Base-by-base conservation (phyloP, 2,797 vertebrate genomes). In the Hydrocynus forskahlii region DNA sequence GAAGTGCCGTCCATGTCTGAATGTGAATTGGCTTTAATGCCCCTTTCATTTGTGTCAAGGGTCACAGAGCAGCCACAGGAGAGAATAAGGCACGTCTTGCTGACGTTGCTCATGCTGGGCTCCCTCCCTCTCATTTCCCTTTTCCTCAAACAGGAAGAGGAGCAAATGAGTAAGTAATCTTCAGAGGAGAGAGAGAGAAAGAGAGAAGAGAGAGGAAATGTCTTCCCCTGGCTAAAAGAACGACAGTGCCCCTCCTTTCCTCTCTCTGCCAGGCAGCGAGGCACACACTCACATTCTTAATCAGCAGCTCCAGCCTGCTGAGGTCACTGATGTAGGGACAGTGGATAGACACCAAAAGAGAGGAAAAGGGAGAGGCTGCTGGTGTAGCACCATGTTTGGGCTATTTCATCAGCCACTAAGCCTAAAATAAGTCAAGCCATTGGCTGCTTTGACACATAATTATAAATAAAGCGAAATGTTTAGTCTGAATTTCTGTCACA, bases 131-230 rank as follows among this genome's bases (percentile, higher is more conserved):
- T 81, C 54, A 69, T 81, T 78, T 66, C 82, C 83, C 72, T 60
- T 21, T 77, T 83, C 66, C 67, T 81, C 21, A 71, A n/a, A 85
- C 83, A 85, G 86, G 84, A 86, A 85, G 64, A 78, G 78, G 38
- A 80, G 55, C 23, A 19, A 81, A 76, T 80, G 60, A 82, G 73
- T 78, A 78, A 75, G 63, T 16, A 40, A 1, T 75, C 17, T 13
- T 72, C 54, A 59, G 64, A 79, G 48, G 62, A 59, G 52, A 8
- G 21, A 63, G 55, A 45, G 40, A 43, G 14, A 25, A 48, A 21
- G 40, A 55, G 67, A 68, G 35, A 38, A 7, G 48, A 35, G 48
- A n/a, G 43, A 48, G 21, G 74, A n/a, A 52, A 38, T 13, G 75
- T 80, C 73, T 85, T 87, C 73, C 86, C 79, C 48, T 78, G 21